These are phyloP conservation scores for Teleiodes luculella DNA, from an alignment of 2,888 invertebrate species.

Conservation along the genomic window DNA sequence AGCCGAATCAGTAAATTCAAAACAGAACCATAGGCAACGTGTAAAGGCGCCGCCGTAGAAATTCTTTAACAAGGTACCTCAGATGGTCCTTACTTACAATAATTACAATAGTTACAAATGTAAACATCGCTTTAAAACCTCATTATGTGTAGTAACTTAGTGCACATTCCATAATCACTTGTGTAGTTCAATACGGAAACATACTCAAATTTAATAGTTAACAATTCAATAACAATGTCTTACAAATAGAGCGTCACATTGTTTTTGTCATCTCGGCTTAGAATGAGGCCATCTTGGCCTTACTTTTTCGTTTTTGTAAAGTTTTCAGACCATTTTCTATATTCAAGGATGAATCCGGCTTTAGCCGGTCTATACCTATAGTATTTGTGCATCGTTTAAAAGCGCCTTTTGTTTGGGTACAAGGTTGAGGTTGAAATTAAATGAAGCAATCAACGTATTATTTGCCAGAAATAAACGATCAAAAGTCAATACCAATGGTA, in stretches of 20 bases:
- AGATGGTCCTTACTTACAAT: no score
- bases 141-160: no score
- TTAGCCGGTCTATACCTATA: conserved; percentile 1
- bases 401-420: background rate
- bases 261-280: conserved; percentile 24
- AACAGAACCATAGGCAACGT: no score
- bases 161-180: no score
- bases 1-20: no score
- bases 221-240: background rate
- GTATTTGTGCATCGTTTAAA: conserved; percentile 4
- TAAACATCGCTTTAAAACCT: no score
- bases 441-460: background rate
- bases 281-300: conserved; percentile 48
- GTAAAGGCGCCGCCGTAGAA: no score
- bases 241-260: conserved; percentile 5
- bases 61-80: no score
- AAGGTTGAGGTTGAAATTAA: background rate
- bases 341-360: conserved; percentile 35
- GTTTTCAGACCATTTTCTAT: conserved; percentile 39
- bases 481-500: background rate
- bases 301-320: conserved; percentile 36
- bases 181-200: background rate
- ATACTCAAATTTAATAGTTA: background rate
- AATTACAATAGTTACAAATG: no score
- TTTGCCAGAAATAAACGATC: background rate